These are phyloP conservation scores for Hylaea fasciaria DNA, from an alignment of 2,888 invertebrate species.

Conservation along the genomic window DNA sequence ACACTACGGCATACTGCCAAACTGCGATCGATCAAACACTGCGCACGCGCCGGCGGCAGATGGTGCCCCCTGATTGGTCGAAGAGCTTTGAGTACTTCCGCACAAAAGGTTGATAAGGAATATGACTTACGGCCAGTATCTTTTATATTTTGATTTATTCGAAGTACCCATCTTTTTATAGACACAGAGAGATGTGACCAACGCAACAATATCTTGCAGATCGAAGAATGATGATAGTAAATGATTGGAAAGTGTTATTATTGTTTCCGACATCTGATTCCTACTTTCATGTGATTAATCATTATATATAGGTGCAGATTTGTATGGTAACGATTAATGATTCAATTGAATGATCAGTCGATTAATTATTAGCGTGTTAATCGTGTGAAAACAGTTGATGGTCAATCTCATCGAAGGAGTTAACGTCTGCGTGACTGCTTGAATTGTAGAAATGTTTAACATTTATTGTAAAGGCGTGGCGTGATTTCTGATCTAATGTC, in stretches of 20 bases:
- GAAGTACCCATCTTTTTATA: slow-evolving; percentile 36
- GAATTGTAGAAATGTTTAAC: slow-evolving; percentile 1
- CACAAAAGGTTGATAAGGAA: slow-evolving; percentile 71
- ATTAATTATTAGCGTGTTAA: slow-evolving; percentile 10
- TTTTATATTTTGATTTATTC: slow-evolving; percentile 32
- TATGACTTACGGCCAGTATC: slow-evolving; percentile 8
- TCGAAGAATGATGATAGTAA: slow-evolving; percentile 37
- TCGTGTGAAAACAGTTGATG: slow-evolving; percentile 21
- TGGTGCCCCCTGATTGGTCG: slow-evolving; percentile 76
- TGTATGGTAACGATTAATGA: slow-evolving; percentile 13
- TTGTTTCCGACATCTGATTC: slow-evolving; percentile 53
- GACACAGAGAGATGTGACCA: slow-evolving; percentile 24
- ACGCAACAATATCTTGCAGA: slow-evolving; percentile 50
- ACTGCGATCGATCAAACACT: slow-evolving; percentile 72
- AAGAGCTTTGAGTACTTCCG: slow-evolving; percentile 77
- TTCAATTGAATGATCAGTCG: slow-evolving; percentile 20
- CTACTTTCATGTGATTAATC: slow-evolving; percentile 64
- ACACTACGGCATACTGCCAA: slow-evolving; percentile 32
- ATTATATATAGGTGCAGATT: slow-evolving; percentile 40
- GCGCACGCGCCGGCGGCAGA: slow-evolving; percentile 80
- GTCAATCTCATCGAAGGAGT: slow-evolving; percentile 7
- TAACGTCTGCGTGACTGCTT: slow-evolving; percentile 10
- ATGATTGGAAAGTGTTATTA: slow-evolving; percentile 57
- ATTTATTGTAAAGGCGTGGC: not conserved
- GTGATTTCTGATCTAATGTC: too few species aligned